Evolutionary conservation across 1,140 invertebrate genomes (phyloP).

Genomic region (Asobara japonica): DNA sequence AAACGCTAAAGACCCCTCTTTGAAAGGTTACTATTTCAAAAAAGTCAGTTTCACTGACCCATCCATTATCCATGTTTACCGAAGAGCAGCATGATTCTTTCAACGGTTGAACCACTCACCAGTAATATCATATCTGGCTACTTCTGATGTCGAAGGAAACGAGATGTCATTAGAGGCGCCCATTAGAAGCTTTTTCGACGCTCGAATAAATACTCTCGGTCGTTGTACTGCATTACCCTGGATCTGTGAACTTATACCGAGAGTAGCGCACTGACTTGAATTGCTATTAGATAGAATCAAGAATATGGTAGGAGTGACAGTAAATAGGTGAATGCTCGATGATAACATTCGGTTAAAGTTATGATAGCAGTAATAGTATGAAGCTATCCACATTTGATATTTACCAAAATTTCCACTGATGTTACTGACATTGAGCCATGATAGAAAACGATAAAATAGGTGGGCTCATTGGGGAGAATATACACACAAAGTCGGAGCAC

Average conservation of each 20-base stretch:
- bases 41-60: conserved; percentile 22
- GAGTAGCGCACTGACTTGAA: not conserved
- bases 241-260: not conserved
- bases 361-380: too few species aligned
- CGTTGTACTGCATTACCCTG: conserved; percentile 9
- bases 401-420: too few species aligned
- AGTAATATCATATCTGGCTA: conserved; percentile 18
- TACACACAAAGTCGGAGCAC: too few species aligned
- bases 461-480: too few species aligned
- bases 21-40: conserved; percentile 14
- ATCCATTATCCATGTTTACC: conserved; percentile 22
- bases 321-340: too few species aligned
- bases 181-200: conserved; percentile 29
- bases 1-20: too few species aligned
- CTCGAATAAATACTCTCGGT: conserved; percentile 25
- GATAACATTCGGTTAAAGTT: too few species aligned
- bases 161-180: conserved; percentile 26
- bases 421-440: too few species aligned
- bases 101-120: not conserved
- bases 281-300: too few species aligned
- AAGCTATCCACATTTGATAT: too few species aligned
- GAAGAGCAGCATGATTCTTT: not conserved
- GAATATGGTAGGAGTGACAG: too few species aligned
- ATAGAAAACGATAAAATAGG: too few species aligned
- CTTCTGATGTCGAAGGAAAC: conserved; percentile 14